Conservation (phyloP, 2,797 vertebrate genomes). For the Hyperoplus immaculatus region DNA sequence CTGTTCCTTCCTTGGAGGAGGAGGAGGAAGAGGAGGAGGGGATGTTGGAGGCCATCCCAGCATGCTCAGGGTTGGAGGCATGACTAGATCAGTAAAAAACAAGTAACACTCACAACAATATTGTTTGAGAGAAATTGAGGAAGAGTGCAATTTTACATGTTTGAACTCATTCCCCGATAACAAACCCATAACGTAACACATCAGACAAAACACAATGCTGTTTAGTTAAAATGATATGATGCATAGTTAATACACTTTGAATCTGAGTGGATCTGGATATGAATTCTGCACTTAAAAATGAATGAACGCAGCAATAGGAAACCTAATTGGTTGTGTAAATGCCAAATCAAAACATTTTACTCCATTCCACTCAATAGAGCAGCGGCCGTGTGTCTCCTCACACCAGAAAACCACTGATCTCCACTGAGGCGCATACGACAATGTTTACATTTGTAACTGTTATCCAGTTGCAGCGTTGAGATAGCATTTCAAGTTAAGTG, state of each 20-base stretch:
- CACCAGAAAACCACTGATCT: conserved; percentile 2
- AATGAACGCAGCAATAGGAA: conserved; percentile 43
- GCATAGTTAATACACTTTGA: conserved; percentile 37
- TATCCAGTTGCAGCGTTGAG: conserved; percentile 12
- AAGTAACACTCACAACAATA: conserved; percentile 17
- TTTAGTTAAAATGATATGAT: conserved; percentile 13
- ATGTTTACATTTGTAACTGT: conserved; percentile 14
- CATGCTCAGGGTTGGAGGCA: conserved; percentile 36
- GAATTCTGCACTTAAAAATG: conserved; percentile 26
- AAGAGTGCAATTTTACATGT: conserved; percentile 7
- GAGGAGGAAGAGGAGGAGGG: neutral
- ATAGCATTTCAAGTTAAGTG: neutral
- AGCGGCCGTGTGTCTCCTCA: conserved; percentile 32
- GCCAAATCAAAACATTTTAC: conserved; percentile 46
- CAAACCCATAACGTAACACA: conserved; percentile 15
- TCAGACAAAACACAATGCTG: conserved; percentile 19
- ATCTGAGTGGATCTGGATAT: conserved; percentile 32
- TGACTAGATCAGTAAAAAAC: conserved; percentile 18
- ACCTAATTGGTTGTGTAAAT: conserved; percentile 57
- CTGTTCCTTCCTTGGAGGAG: conserved; percentile 52
- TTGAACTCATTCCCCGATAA: conserved; percentile 9
- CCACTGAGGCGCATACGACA: conserved; percentile 3
- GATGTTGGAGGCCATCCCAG: conserved; percentile 37
- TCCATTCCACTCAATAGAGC: conserved; percentile 27
- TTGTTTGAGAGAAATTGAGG: conserved; percentile 17